Evolutionary conservation across 2,113 vertebrate genomes (phyloP).

Genomic region (Antennarius striatus): DNA sequence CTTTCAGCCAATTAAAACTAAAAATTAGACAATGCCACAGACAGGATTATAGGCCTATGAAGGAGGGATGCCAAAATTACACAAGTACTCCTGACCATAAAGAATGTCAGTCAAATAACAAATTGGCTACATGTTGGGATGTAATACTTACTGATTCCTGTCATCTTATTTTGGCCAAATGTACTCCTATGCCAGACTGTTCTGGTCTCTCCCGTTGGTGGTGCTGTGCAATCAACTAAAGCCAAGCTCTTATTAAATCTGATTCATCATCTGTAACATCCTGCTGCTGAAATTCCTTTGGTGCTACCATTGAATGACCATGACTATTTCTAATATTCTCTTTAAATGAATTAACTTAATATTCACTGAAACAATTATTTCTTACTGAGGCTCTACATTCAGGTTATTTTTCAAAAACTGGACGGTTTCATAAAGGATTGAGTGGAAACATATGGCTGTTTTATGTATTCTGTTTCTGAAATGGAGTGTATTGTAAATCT

Average conservation of each 20-base stretch:
- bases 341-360: conserved; percentile 9
- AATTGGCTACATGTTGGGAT: conserved; percentile 29
- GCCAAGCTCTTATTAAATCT: conserved; percentile 34
- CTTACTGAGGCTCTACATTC: conserved; percentile 11
- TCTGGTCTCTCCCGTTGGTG: conserved; percentile 17
- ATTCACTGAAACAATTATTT: conserved; percentile 19
- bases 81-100: conserved; percentile 31
- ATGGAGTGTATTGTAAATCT: conserved; percentile 14
- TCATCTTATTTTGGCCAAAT: conserved; percentile 9
- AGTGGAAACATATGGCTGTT: conserved; percentile 33
- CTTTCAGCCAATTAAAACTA: conserved; percentile 39
- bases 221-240: conserved; percentile 27
- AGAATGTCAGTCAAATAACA: conserved; percentile 30
- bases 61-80: conserved; percentile 20
- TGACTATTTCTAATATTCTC: conserved; percentile 11
- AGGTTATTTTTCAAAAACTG: conserved; percentile 27
- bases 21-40: conserved; percentile 36
- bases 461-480: conserved; percentile 17
- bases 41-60: conserved; percentile 22
- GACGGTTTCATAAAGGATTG: conserved; percentile 10
- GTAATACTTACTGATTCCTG: conserved; percentile 18
- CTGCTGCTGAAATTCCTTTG: conserved; percentile 14
- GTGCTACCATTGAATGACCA: conserved; percentile 6
- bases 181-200: conserved; percentile 24
- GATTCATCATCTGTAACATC: conserved; percentile 36